A percentile compares a stretch with the other conserved stretches of the same genome.
These are phyloP conservation scores for Montipora capitata DNA, from an alignment of 92 coral and sea anemone species.

Conservation along the genomic window DNA sequence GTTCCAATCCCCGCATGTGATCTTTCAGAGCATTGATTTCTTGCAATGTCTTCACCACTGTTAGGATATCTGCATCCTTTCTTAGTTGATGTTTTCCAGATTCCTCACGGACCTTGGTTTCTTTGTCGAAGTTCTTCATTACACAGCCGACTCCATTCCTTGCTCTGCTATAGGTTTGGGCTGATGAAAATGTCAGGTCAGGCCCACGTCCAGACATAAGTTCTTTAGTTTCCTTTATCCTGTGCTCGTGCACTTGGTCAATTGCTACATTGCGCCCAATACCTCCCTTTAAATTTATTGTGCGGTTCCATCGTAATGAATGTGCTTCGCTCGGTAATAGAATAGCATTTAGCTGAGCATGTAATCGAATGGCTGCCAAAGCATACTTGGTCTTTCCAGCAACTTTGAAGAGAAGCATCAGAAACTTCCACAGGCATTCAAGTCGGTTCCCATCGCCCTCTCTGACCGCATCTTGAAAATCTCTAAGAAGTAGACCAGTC, in stretches of 20 bases:
- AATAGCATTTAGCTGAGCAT: constrained; percentile 57
- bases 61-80: constrained; percentile 28
- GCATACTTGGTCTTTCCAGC: constrained; percentile 66
- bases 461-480: constrained; percentile 35
- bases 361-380: constrained; percentile 43
- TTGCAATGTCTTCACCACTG: constrained; percentile 37
- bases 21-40: constrained; percentile 31
- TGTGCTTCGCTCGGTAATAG: constrained; percentile 60
- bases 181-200: constrained; percentile 44
- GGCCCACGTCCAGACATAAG: constrained; percentile 56
- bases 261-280: neutral
- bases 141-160: constrained; percentile 14
- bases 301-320: constrained; percentile 58
- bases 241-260: constrained; percentile 33
- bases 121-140: constrained; percentile 29
- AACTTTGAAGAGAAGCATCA: constrained; percentile 66
- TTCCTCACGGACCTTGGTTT: constrained; percentile 4
- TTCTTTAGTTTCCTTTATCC: constrained; percentile 52
- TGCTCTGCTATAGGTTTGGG: constrained; percentile 30
- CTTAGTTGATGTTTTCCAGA: constrained; percentile 23
- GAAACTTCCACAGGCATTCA: constrained; percentile 48
- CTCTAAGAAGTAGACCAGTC: constrained; percentile 53
- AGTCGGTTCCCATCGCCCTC: constrained; percentile 54
- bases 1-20: constrained; percentile 53
- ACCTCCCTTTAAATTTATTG: constrained; percentile 42